Conservation (phyloP, 2,797 vertebrate genomes). For the Sciurus carolinensis region DNA sequence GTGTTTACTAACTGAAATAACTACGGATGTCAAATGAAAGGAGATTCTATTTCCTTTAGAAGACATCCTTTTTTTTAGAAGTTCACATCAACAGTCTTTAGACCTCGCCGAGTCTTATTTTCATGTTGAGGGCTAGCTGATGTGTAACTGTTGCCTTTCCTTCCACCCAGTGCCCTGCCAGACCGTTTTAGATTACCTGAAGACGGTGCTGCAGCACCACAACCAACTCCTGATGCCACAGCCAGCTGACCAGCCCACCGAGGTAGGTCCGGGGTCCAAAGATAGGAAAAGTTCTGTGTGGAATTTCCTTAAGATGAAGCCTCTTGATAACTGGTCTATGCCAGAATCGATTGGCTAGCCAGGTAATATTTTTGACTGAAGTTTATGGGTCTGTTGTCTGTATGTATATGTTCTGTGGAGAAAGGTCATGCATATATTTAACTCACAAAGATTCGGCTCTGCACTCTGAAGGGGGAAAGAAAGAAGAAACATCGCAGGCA, state of each 20-base stretch:
- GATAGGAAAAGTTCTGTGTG: background rate
- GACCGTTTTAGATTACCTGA: constrained; percentile 97
- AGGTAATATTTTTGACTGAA: background rate
- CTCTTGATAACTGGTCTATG: background rate
- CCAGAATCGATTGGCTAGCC: background rate
- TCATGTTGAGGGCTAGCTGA: constrained; percentile 24
- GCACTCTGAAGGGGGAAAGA: background rate
- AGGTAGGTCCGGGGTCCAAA: constrained; percentile 90
- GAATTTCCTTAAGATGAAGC: background rate
- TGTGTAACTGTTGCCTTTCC: constrained; percentile 71
- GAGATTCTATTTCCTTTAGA: constrained; percentile 77
- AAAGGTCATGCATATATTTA: background rate
- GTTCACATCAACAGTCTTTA: constrained; percentile 64
- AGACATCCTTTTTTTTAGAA: constrained; percentile 58
- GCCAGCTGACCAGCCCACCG: constrained; percentile 94
- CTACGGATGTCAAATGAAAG: constrained; percentile 79
- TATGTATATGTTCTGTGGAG: background rate
- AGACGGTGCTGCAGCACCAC: constrained; percentile 97
- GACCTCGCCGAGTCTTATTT: constrained; percentile 54
- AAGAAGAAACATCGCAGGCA: background rate
- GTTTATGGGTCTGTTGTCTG: background rate
- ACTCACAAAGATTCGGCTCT: background rate
- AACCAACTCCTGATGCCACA: constrained; percentile 95
- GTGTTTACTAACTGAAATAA: constrained; percentile 79
- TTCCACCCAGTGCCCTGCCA: constrained; percentile 95